Conservation (phyloP, 2,797 vertebrate species). For the Distichodus sexfasciatus region DNA sequence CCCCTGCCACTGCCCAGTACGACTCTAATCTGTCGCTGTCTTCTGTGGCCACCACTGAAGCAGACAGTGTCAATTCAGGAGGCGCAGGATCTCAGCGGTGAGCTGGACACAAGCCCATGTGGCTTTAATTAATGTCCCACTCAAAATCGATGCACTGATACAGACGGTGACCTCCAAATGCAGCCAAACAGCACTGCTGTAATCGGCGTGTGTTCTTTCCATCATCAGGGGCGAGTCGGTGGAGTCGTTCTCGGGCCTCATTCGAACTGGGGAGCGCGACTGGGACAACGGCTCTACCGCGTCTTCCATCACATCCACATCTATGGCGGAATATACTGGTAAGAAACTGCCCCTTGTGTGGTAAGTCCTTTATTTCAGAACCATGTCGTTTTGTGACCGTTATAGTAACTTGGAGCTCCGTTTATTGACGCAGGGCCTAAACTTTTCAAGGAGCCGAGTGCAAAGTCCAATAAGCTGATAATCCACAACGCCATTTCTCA, state of each 20-base stretch:
- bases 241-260: slow-evolving; percentile 87
- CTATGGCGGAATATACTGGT: slow-evolving; percentile 97
- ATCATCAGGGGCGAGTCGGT: slow-evolving; percentile 80
- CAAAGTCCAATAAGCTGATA: slow-evolving; percentile 96
- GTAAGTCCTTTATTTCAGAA: neutral
- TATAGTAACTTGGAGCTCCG: neutral
- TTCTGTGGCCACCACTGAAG: slow-evolving; percentile 91
- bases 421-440: slow-evolving; percentile 81
- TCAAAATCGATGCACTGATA: slow-evolving; percentile 21
- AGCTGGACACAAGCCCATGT: slow-evolving; percentile 17
- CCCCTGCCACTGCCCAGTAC: slow-evolving; percentile 88
- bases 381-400: too few relatives aligned
- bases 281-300: slow-evolving; percentile 97
- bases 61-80: slow-evolving; percentile 91
- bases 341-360: neutral
- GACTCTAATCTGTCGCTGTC: slow-evolving; percentile 94
- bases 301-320: slow-evolving; percentile 91
- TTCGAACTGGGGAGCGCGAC: slow-evolving; percentile 87
- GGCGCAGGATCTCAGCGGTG: slow-evolving; percentile 89
- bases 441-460: slow-evolving; percentile 95
- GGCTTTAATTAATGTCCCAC: slow-evolving; percentile 2
- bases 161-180: slow-evolving; percentile 9
- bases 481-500: slow-evolving; percentile 96
- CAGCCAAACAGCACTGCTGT: neutral
- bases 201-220: slow-evolving; percentile 6